These are phyloP conservation scores for Heliconius erato DNA, from an alignment of 2,888 invertebrate species.

Conservation along the genomic window DNA sequence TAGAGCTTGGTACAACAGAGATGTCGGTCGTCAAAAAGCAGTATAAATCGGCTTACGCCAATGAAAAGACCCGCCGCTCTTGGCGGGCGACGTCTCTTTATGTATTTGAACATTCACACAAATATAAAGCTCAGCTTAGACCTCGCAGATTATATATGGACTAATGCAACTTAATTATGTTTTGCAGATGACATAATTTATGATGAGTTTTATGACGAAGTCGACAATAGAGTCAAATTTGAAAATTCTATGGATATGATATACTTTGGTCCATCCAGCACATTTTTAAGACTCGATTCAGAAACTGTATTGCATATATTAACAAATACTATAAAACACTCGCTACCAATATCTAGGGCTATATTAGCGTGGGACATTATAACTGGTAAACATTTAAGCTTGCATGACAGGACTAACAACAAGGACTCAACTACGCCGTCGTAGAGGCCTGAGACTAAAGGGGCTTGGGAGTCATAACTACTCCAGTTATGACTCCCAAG, in stretches of 20 bases:
- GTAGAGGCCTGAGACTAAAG: too few relatives aligned
- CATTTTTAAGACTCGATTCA: conserved; percentile 75
- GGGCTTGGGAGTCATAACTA: too few relatives aligned
- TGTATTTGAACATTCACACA: too few relatives aligned
- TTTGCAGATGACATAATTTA: conserved; percentile 55
- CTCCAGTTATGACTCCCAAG: too few relatives aligned
- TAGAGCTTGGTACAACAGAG: not conserved
- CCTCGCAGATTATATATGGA: too few relatives aligned
- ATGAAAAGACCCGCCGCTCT: too few relatives aligned
- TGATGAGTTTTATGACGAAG: conserved; percentile 77
- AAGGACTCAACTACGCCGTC: too few relatives aligned
- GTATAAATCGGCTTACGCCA: too few relatives aligned
- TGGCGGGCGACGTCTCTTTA: too few relatives aligned
- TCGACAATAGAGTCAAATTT: conserved; percentile 66
- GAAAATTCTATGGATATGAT: conserved; percentile 78
- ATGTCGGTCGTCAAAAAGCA: too few relatives aligned
- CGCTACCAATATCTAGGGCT: conserved; percentile 71
- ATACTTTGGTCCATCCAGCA: conserved; percentile 73
- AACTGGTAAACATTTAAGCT: conserved; percentile 63
- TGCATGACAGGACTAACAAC: too few relatives aligned
- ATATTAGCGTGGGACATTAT: conserved; percentile 79
- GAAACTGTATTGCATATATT: conserved; percentile 77
- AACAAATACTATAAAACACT: conserved; percentile 66
- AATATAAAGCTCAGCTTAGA: too few relatives aligned
- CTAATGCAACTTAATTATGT: not conserved